Conservation (phyloP, 2,113 vertebrate species). For the Phylloscopus whistleri region DNA sequence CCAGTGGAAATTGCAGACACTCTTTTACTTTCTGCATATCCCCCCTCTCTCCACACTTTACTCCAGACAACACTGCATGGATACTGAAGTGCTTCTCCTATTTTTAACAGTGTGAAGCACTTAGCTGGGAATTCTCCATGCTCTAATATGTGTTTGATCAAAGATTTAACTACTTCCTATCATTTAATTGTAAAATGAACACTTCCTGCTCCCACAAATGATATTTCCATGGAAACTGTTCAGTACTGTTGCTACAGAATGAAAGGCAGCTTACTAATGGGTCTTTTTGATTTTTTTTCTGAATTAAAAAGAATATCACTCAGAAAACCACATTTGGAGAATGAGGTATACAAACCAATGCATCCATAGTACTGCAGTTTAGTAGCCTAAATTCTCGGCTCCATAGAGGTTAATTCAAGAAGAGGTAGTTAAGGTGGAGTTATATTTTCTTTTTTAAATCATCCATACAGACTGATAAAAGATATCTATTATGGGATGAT, state of each 20-base stretch:
- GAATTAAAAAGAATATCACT: neutral
- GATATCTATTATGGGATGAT: neutral
- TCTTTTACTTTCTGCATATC: neutral
- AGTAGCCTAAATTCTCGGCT: neutral
- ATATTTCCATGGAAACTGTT: conserved; percentile 68
- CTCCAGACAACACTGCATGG: neutral
- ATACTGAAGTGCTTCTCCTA: neutral
- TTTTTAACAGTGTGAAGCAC: conserved; percentile 1
- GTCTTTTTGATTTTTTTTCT: neutral
- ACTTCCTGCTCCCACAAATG: neutral
- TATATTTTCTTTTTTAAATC: neutral
- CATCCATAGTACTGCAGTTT: neutral
- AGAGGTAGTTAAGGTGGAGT: neutral
- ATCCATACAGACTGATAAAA: neutral
- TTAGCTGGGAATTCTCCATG: conserved; percentile 31
- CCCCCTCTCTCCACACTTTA: neutral
- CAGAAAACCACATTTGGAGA: neutral
- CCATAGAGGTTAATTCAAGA: neutral
- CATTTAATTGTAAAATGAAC: conserved; percentile 59
- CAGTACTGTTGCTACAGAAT: neutral
- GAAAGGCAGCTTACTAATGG: neutral
- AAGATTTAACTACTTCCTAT: conserved; percentile 50
- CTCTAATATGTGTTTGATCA: conserved; percentile 53
- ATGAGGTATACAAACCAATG: neutral
- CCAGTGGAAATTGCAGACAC: neutral